Base-by-base conservation (phyloP, 1,140 invertebrate species). In the Drosophila guanche region DNA sequence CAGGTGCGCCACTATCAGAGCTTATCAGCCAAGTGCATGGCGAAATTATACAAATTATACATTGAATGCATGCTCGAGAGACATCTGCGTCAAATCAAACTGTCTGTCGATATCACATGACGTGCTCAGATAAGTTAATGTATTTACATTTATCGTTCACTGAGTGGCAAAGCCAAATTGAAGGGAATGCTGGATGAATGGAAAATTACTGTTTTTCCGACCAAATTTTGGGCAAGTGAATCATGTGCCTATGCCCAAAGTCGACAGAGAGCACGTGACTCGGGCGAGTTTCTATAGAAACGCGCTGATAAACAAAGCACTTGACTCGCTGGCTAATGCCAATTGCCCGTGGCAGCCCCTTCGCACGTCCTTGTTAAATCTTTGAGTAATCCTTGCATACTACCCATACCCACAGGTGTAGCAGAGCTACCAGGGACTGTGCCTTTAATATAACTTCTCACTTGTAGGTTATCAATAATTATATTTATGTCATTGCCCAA, bases 251-350 rank as follows among this genome's bases (percentile, higher is more conserved):
- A 57, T 50, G 37, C 40, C 43, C 33, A 51, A 40, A 40, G 70
- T 42, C 68, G 69, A 65, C 75, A 54, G 16, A 50, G 56, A 29
- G 80, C 80, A 84, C 80, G 80, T 84, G 80, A 84, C 14, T 8
- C 10, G 10, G 10, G 23, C n/a, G 7, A 41, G 33, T 53, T 55
- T 61, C 22, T 33, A 50, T 53, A 60, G 59, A 57, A 27, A 29
- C 55, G 46, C 8, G 23, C 76, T 65, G 80, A 84, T 85, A 85
- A 84, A 80, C 59, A 85, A 68, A 63, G 40, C 81, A 84, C 80
- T 84, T 76, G 76, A 66, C 42, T 60, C 48, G 23, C 12, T 14
- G 42, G 25, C 43, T 68, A 68, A 56, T 65, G 55, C 61, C 58
- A 60, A 60, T 76, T 66, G 78, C n/a, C n/a, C n/a, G n/a, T n/a